Evolutionary conservation across 2,888 invertebrate species (phyloP).

Genomic region (Hymenopus coronatus): DNA sequence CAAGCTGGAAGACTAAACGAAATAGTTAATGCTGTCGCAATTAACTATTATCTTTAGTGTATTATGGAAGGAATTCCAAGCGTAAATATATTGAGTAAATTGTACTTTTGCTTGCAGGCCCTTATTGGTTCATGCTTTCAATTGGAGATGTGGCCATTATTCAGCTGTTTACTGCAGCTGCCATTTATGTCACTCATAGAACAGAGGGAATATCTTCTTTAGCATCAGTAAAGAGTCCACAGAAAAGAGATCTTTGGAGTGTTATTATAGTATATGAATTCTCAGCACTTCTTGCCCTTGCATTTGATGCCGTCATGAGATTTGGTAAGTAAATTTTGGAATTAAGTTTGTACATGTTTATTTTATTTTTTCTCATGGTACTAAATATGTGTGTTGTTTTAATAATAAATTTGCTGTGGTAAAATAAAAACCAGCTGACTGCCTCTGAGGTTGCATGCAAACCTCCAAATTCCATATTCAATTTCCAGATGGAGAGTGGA

Average conservation of each 20-base stretch:
- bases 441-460: too few relatives aligned
- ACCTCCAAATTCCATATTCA: too few relatives aligned
- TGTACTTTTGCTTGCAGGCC: conserved; percentile 43
- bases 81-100: conserved; percentile 44
- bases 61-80: neutral
- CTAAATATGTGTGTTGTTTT: neutral
- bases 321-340: conserved; percentile 38
- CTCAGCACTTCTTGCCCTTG: conserved; percentile 46
- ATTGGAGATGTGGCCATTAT: conserved; percentile 51
- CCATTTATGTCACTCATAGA: conserved; percentile 48
- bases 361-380: neutral
- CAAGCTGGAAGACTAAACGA: too few relatives aligned
- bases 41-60: neutral
- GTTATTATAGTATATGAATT: conserved; percentile 51
- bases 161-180: conserved; percentile 50
- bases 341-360: neutral
- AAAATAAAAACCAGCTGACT: neutral
- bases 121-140: conserved; percentile 53
- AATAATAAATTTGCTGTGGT: neutral
- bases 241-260: conserved; percentile 52
- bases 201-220: conserved; percentile 40
- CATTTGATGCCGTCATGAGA: conserved; percentile 43
- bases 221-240: conserved; percentile 45
- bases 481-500: too few relatives aligned
- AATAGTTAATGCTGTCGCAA: too few relatives aligned